Percentiles rank a stretch among this genome's conserved stretches.
Conservation (phyloP, 35 echinoderm and acorn worm genomes). For the Acanthaster planci region DNA sequence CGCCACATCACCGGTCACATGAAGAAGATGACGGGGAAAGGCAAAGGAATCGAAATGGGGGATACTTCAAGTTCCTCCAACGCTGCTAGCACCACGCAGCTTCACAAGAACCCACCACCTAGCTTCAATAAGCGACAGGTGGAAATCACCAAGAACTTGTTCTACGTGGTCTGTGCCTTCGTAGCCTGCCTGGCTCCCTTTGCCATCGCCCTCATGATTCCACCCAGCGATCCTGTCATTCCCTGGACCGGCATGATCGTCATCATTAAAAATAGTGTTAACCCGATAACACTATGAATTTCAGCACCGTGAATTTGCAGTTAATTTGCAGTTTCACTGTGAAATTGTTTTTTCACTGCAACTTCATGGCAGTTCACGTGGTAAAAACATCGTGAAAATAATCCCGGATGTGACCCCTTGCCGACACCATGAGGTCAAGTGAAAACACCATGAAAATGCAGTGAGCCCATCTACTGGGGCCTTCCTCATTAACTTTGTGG, state of each 20-base stretch:
- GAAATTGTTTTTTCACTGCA: too few species aligned
- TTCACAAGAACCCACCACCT: background rate
- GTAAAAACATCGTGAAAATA: too few species aligned
- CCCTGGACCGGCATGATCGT: slow-evolving; percentile 76
- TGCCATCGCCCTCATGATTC: slow-evolving; percentile 42
- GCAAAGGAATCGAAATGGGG: background rate
- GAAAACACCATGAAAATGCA: too few species aligned
- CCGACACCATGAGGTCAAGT: too few species aligned
- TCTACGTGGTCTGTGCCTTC: slow-evolving; percentile 72
- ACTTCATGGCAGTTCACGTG: too few species aligned
- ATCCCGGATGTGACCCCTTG: too few species aligned
- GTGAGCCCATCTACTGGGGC: too few species aligned
- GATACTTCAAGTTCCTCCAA: background rate
- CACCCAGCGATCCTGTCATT: slow-evolving; percentile 53
- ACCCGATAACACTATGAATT: too few species aligned
- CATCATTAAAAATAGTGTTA: slow-evolving; percentile 62
- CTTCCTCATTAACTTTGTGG: too few species aligned
- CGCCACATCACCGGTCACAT: slow-evolving; percentile 13
- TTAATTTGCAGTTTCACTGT: too few species aligned
- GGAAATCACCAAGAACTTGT: slow-evolving; percentile 73
- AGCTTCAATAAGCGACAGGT: slow-evolving; percentile 53
- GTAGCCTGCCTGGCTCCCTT: slow-evolving; percentile 57
- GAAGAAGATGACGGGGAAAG: slow-evolving; percentile 16
- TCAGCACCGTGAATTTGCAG: too few species aligned
- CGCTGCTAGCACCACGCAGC: background rate